These are phyloP conservation scores for Hylomyscus alleni DNA, from an alignment of 2,797 vertebrate species.

Conservation along the genomic window DNA sequence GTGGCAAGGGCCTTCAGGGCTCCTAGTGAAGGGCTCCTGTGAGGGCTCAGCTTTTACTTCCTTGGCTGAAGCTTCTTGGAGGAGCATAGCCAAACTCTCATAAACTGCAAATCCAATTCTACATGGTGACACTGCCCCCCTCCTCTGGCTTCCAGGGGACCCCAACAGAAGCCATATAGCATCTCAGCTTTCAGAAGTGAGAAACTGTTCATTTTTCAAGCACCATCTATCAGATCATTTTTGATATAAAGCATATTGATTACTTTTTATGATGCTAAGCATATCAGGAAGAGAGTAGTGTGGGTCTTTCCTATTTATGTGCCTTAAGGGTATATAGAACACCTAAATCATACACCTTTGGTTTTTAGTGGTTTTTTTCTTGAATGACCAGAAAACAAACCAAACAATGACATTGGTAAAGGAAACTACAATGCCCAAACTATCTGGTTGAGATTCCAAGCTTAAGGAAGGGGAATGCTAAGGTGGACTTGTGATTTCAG, in stretches of 20 bases:
- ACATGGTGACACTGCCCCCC: slow-evolving; percentile 92
- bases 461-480: background rate
- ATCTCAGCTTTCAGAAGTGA: background rate
- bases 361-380: too few species aligned
- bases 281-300: background rate
- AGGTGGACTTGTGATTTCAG: background rate
- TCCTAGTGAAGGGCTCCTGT: slow-evolving; percentile 93
- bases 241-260: background rate
- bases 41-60: slow-evolving; percentile 88
- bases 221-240: background rate
- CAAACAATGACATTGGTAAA: background rate
- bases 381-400: background rate
- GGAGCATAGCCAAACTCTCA: slow-evolving; percentile 91
- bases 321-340: background rate
- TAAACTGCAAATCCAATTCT: slow-evolving; percentile 91
- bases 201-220: background rate
- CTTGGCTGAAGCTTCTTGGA: slow-evolving; percentile 90
- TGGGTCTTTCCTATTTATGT: background rate
- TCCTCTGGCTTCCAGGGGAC: slow-evolving; percentile 91
- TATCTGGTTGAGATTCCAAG: background rate
- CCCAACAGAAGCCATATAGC: slow-evolving; percentile 90
- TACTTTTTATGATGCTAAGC: background rate
- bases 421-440: background rate
- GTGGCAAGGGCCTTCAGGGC: slow-evolving; percentile 85
- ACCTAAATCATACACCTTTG: background rate